Base-by-base conservation (phyloP, 2,888 invertebrate species). In the Drosophila mettleri region DNA sequence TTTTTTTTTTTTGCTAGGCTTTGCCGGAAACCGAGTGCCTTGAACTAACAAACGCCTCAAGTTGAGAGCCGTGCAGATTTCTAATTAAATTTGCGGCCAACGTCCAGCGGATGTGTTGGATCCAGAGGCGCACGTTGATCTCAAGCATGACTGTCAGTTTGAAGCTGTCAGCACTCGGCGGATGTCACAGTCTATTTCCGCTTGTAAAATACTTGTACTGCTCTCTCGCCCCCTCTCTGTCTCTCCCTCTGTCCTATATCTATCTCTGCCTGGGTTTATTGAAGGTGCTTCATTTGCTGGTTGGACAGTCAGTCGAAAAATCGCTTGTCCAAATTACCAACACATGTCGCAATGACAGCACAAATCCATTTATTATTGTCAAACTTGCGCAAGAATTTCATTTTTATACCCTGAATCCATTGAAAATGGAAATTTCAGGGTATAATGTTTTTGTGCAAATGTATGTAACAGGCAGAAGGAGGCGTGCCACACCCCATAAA, bases 151-250 rank as follows among this genome's bases (percentile, higher is more conserved):
- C 69, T 52, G 41, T 43, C 60, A 45, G 48, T 53, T 53, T 53
- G 55, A 52, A 55, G 72, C 62, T 71, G 77, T 71, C 77, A 63
- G 74, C 74, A 57, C 61, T 78, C 85, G 65, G 74, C 88, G 88
- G 80, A 84, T 84, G 83, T 84, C 83, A 84, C 86, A 88, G 84
- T 86, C 88, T 80, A 83, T 88, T 88, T 84, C 88, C 83, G 74
- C 78, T 53, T 43, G 29, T 62, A 62, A 64, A 43, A 16, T 54
- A 54, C 53, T 36, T 27, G 55, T 49, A 31, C 49, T 49, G 52
- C 8, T 49, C 9, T 33, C 20, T 31, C 20, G 51, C 16, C 27
- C 14, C 24, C 10, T 54, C 9, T 29, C n/a, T 49, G 18, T 29
- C 12, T 53, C 4, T 33, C 8, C 39, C 4, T 22, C n/a, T 49